Evolutionary conservation across 2,888 invertebrate species (phyloP).

Genomic region (Heteropelma amictum): DNA sequence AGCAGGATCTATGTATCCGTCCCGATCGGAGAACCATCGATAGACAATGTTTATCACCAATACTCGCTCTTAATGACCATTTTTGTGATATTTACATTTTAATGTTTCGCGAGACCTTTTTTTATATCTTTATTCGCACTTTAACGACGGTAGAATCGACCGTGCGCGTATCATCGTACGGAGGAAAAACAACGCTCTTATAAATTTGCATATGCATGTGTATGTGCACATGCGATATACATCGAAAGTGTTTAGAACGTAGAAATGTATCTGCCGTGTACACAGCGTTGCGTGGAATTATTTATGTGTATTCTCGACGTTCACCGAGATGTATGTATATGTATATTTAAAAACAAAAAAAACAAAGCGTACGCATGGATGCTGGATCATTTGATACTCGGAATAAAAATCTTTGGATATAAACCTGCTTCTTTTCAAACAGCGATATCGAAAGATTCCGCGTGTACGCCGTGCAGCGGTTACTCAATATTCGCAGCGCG

Average conservation of each 20-base stretch:
- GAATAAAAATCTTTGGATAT: constrained; percentile 39
- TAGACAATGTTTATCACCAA: constrained; percentile 26
- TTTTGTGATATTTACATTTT: constrained; percentile 60
- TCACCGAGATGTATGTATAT: constrained; percentile 21
- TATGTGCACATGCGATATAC: background rate
- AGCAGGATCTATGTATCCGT: constrained; percentile 13
- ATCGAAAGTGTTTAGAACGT: constrained; percentile 21
- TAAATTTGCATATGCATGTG: constrained; percentile 33
- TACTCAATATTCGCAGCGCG: background rate
- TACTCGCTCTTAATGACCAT: constrained; percentile 52
- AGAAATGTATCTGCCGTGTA: constrained; percentile 33
- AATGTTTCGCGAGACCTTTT: constrained; percentile 27
- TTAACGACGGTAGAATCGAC: constrained; percentile 6
- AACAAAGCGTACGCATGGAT: constrained; percentile 38
- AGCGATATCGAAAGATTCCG: background rate
- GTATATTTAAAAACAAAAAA: constrained; percentile 30
- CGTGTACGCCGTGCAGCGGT: background rate
- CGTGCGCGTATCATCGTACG: constrained; percentile 16
- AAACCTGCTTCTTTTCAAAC: background rate
- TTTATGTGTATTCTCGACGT: constrained; percentile 43
- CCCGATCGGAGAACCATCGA: constrained; percentile 34
- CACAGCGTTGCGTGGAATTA: constrained; percentile 37
- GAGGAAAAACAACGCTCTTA: constrained; percentile 12
- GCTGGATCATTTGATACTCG: constrained; percentile 35
- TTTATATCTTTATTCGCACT: constrained; percentile 3